These are phyloP conservation scores for Coptodon rendalli DNA, from an alignment of 2,113 vertebrate genomes.

Conservation along the genomic window DNA sequence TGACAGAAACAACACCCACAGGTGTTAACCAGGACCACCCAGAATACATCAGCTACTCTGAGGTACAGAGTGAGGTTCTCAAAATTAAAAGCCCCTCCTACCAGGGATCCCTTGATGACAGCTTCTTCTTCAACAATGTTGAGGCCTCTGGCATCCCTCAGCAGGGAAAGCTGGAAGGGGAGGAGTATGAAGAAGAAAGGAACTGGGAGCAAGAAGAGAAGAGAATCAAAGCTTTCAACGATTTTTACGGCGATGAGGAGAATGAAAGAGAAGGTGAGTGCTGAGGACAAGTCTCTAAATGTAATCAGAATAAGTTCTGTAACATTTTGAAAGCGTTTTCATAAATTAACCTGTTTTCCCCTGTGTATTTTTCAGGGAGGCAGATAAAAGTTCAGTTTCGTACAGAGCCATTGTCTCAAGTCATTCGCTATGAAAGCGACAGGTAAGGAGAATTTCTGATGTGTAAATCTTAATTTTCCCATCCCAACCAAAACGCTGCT, in stretches of 20 bases:
- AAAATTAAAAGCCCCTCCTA: background rate
- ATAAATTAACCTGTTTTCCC: background rate
- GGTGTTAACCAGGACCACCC: background rate
- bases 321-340: background rate
- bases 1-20: background rate
- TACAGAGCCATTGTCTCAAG: constrained; percentile 35
- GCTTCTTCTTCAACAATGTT: constrained; percentile 42
- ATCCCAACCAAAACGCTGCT: background rate
- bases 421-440: constrained; percentile 53
- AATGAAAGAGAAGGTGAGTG: constrained; percentile 46
- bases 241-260: constrained; percentile 48
- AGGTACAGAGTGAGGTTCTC: background rate
- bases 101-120: constrained; percentile 41
- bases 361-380: constrained; percentile 32
- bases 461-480: background rate
- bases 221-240: constrained; percentile 67
- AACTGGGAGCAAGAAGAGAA: constrained; percentile 65
- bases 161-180: constrained; percentile 5
- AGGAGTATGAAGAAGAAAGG: constrained; percentile 47
- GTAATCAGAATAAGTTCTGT: background rate
- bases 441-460: constrained; percentile 2
- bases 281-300: background rate
- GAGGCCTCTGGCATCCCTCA: background rate
- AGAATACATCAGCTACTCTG: background rate
- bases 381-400: constrained; percentile 58